phyloP scores from a whole-genome alignment of 2,888 invertebrate species.

The Carpatolechia fugitivella region DNA sequence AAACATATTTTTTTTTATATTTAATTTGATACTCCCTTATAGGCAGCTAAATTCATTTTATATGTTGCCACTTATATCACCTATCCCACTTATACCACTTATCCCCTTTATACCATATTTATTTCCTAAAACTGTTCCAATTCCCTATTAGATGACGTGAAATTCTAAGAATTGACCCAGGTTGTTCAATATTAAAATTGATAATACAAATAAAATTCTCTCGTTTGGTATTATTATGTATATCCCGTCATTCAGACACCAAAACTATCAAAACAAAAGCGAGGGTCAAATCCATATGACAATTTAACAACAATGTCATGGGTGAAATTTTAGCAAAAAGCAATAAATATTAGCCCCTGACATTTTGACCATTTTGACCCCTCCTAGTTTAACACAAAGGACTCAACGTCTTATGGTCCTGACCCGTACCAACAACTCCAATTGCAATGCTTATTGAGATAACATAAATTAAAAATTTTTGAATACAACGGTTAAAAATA shows the following conservation, averaged over 20 bases:
- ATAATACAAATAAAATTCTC: background rate
- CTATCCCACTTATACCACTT: too few species aligned
- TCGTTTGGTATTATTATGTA: background rate
- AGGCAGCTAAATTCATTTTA: too few species aligned
- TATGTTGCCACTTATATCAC: too few species aligned
- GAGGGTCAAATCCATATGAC: conserved; percentile 25
- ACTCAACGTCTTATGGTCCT: conserved; percentile 61
- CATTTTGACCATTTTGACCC: conserved; percentile 63
- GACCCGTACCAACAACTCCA: conserved; percentile 69
- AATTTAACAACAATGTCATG: conserved; percentile 51
- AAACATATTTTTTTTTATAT: too few species aligned
- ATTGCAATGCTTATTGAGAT: conserved; percentile 69
- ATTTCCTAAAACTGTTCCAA: too few species aligned
- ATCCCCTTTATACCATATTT: too few species aligned
- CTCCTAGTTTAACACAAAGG: conserved; percentile 46
- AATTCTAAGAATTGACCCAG: too few species aligned
- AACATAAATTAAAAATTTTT: conserved; percentile 69
- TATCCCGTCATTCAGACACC: background rate
- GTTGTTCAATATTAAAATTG: too few species aligned
- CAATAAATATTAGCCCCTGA: conserved; percentile 66
- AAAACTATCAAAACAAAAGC: conserved; percentile 13
- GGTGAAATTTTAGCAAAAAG: conserved; percentile 55
- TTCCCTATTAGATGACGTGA: too few species aligned
- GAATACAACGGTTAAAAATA: conserved; percentile 26
- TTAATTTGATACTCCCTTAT: too few species aligned